Conservation (phyloP, 2,113 vertebrate species). For the Sitta europaea region DNA sequence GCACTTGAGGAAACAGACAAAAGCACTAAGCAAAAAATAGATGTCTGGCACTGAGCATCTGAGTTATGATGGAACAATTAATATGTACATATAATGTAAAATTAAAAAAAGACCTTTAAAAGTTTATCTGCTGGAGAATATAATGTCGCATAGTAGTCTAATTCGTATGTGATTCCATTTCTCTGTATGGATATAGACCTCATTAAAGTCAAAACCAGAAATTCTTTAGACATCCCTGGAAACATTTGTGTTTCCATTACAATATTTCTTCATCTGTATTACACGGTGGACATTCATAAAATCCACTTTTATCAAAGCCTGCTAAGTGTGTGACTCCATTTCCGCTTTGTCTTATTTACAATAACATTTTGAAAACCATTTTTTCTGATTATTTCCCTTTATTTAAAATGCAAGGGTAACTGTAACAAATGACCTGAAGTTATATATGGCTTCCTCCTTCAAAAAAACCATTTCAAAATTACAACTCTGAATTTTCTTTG, state of each 20-base stretch:
- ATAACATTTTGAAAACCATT: background rate
- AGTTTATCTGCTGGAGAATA: background rate
- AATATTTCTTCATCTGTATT: background rate
- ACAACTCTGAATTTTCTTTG: background rate
- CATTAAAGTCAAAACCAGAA: background rate
- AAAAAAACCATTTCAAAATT: background rate
- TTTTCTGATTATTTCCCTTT: background rate
- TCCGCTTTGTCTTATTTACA: background rate
- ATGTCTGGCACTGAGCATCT: background rate
- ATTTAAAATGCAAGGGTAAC: background rate
- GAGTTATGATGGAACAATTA: background rate
- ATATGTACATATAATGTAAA: background rate
- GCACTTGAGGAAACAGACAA: background rate
- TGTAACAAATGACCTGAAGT: background rate
- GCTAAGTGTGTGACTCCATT: background rate
- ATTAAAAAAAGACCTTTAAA: fast-evolving
- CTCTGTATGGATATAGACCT: background rate
- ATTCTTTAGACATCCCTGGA: background rate
- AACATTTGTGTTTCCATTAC: background rate
- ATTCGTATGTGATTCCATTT: background rate
- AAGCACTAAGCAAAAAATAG: background rate
- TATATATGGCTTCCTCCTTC: background rate
- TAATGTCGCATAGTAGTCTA: background rate
- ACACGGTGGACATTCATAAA: background rate
- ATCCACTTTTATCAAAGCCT: background rate